Percentiles rank a stretch among this genome's conserved stretches.
Conservation (phyloP, 2,888 invertebrate genomes). For the Pristionchus maxplancki region DNA sequence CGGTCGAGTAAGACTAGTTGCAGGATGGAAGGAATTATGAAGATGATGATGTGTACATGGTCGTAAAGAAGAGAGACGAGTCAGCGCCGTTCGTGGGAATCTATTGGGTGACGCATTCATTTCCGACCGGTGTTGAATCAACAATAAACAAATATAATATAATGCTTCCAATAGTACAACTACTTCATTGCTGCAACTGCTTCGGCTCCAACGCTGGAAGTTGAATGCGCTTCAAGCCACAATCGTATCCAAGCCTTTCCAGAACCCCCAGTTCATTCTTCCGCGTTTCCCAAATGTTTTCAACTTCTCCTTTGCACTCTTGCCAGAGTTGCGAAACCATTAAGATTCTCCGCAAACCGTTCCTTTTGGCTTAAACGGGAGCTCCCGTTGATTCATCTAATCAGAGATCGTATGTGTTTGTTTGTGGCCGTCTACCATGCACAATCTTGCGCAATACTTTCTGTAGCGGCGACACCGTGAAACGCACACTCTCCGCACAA, state of each 20-base stretch:
- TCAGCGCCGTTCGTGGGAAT: neutral
- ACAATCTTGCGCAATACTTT: constrained; percentile 3
- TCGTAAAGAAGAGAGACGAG: neutral
- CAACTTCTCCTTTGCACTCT: neutral
- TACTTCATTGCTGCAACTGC: too few relatives aligned
- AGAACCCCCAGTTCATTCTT: too few relatives aligned
- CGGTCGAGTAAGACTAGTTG: neutral
- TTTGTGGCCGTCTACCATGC: neutral
- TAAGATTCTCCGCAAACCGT: neutral
- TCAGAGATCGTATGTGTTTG: constrained; percentile 3
- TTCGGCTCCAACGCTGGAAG: too few relatives aligned
- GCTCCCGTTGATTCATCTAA: neutral
- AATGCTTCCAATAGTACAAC: too few relatives aligned
- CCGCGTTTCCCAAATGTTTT: too few relatives aligned
- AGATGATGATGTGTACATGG: neutral
- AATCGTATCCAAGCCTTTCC: too few relatives aligned
- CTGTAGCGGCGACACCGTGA: neutral
- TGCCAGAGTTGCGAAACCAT: neutral
- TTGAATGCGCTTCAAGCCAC: too few relatives aligned
- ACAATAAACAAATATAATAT: too few relatives aligned
- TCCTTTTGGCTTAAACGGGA: neutral
- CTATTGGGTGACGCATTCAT: neutral
- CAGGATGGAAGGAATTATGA: neutral
- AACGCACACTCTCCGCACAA: neutral
- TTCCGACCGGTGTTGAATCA: neutral